phyloP scores from a whole-genome alignment of 2,113 vertebrate genomes.

The Syngnathus floridae region DNA sequence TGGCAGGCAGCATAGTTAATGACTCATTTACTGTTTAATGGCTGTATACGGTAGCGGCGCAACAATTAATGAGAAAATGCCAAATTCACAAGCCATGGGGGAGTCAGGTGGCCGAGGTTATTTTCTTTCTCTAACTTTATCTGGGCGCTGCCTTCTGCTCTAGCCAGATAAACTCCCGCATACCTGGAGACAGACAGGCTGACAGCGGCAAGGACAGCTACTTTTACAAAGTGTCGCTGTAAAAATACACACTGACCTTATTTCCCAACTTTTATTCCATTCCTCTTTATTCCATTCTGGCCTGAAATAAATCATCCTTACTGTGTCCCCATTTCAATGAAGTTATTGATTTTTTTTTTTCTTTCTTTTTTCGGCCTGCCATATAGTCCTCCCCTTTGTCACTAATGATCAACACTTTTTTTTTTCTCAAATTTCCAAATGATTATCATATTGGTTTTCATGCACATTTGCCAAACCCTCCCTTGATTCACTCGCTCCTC shows the following conservation, averaged over 20 bases:
- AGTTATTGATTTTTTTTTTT: slow-evolving; percentile 25
- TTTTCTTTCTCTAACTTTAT: slow-evolving; percentile 67
- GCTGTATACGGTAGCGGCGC: slow-evolving; percentile 65
- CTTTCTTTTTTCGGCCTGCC: background rate
- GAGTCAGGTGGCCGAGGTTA: slow-evolving; percentile 62
- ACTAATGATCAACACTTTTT: slow-evolving; percentile 7
- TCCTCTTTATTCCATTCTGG: slow-evolving; percentile 8
- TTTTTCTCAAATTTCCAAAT: slow-evolving; percentile 17
- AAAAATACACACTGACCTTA: slow-evolving; percentile 44
- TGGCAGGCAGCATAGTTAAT: slow-evolving; percentile 68
- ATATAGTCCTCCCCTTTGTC: slow-evolving; percentile 3
- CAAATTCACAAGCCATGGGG: slow-evolving; percentile 53
- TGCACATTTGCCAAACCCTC: slow-evolving; percentile 14
- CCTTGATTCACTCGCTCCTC: slow-evolving; percentile 3
- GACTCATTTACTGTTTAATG: slow-evolving; percentile 73
- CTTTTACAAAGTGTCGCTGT: slow-evolving; percentile 37
- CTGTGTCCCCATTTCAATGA: slow-evolving; percentile 22
- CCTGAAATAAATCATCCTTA: slow-evolving; percentile 14
- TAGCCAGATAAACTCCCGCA: slow-evolving; percentile 59
- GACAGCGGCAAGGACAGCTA: slow-evolving; percentile 48
- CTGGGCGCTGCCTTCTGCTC: slow-evolving; percentile 63
- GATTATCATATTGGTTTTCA: slow-evolving; percentile 13
- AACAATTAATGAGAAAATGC: slow-evolving; percentile 71
- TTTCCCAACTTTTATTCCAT: slow-evolving; percentile 25
- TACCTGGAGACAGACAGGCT: slow-evolving; percentile 55